Conservation (phyloP, 2,888 invertebrate genomes). For the Archips xylosteana region DNA sequence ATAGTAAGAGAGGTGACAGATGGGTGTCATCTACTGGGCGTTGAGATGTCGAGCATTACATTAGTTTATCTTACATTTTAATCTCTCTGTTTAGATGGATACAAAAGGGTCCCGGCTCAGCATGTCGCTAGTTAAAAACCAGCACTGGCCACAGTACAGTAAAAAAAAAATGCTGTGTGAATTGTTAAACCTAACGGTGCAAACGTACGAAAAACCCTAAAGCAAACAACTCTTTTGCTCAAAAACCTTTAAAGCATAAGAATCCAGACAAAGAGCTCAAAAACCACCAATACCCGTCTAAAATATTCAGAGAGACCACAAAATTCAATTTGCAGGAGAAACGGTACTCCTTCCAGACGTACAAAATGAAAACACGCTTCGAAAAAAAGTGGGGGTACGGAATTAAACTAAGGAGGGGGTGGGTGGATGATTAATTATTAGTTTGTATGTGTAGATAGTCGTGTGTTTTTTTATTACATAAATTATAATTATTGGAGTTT, state of each 20-base stretch:
- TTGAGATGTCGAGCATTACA: no score
- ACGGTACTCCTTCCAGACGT: constrained; percentile 71
- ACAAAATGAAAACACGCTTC: constrained; percentile 80
- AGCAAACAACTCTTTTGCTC: neutral
- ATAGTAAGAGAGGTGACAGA: no score
- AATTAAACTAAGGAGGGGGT: constrained; percentile 76
- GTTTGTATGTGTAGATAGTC: constrained; percentile 83
- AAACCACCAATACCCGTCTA: constrained; percentile 74
- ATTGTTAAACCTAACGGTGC: neutral
- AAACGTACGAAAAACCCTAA: neutral
- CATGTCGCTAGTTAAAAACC: no score
- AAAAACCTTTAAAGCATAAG: constrained; percentile 40
- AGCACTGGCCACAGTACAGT: no score
- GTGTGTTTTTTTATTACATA: constrained; percentile 44
- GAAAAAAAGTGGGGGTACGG: constrained; percentile 75
- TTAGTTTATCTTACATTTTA: no score
- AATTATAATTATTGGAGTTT: constrained; percentile 34
- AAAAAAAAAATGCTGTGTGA: no score
- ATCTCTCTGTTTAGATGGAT: no score
- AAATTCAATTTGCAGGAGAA: constrained; percentile 81
- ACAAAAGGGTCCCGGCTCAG: no score
- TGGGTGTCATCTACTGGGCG: no score
- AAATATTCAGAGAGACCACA: constrained; percentile 83
- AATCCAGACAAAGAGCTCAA: constrained; percentile 47
- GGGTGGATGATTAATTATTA: constrained; percentile 83